Conservation (phyloP, 1,140 invertebrate genomes). For the Teleopsis dalmanni region DNA sequence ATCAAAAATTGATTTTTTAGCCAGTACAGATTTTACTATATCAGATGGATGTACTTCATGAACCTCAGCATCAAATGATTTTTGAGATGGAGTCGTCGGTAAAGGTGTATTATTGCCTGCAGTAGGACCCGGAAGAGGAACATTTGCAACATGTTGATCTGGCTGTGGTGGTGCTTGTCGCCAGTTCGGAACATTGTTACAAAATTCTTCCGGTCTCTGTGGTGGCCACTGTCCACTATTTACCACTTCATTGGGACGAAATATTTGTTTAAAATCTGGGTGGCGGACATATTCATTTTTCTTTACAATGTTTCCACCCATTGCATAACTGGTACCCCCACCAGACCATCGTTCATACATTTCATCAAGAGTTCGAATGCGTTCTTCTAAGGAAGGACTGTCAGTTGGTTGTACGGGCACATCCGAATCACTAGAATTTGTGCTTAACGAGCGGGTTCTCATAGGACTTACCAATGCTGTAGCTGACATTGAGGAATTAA, state of each 20-base stretch:
- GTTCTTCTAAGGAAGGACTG: slow-evolving; percentile 70
- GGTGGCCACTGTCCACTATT: not conserved
- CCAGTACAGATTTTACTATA: slow-evolving; percentile 84
- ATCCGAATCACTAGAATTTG: slow-evolving; percentile 53
- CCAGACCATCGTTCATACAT: slow-evolving; percentile 87
- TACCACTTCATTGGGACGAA: no score
- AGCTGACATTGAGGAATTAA: slow-evolving; percentile 27
- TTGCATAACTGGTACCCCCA: slow-evolving; percentile 45
- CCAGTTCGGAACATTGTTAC: no score
- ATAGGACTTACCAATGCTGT: slow-evolving; percentile 46
- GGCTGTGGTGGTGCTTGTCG: not conserved
- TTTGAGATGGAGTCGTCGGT: slow-evolving; percentile 50
- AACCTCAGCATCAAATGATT: slow-evolving; percentile 65
- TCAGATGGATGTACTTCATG: slow-evolving; percentile 83
- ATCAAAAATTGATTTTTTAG: slow-evolving; percentile 89
- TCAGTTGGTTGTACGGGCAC: slow-evolving; percentile 48
- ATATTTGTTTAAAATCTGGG: slow-evolving; percentile 9
- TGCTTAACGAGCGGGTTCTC: slow-evolving; percentile 54
- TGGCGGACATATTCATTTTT: no score
- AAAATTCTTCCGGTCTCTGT: no score
- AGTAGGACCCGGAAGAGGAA: not conserved
- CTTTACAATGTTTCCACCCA: slow-evolving; percentile 3
- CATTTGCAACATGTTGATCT: not conserved
- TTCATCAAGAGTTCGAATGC: slow-evolving; percentile 81
- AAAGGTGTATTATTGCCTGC: not conserved